A percentile compares a stretch with the other conserved stretches of the same genome.
Evolutionary conservation across 2,888 invertebrate species (phyloP).

Genomic region (Coecobrya sp.): DNA sequence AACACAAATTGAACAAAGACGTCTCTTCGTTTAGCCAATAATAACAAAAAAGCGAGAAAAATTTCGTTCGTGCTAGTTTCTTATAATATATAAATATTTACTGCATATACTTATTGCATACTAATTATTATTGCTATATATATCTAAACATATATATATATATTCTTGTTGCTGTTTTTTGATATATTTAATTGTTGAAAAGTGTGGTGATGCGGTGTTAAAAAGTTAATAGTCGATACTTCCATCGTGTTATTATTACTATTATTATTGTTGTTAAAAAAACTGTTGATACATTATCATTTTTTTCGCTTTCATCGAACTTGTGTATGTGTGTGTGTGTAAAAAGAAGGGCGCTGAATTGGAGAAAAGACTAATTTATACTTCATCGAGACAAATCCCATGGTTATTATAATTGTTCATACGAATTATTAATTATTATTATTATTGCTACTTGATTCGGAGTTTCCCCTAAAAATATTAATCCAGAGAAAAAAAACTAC

Average conservation of each 20-base stretch:
- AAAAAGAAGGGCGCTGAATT: not conserved
- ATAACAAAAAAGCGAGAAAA: not conserved
- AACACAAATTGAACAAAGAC: not conserved
- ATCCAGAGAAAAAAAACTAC: not conserved
- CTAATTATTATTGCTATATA: not conserved
- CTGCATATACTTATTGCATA: not conserved
- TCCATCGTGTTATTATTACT: slow-evolving; percentile 11
- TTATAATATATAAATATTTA: not conserved
- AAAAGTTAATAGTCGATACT: not conserved
- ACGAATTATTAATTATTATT: not conserved
- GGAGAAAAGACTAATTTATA: not conserved
- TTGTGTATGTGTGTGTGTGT: not conserved
- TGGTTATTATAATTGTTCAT: not conserved
- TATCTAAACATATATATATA: not conserved
- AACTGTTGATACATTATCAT: not conserved
- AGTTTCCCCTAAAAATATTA: not conserved
- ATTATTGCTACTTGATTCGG: not conserved
- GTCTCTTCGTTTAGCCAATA: not conserved
- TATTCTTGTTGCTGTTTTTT: slow-evolving; percentile 36
- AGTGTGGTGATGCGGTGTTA: slow-evolving; percentile 4
- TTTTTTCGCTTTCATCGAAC: not conserved
- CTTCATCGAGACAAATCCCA: not conserved
- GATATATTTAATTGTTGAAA: slow-evolving; percentile 12
- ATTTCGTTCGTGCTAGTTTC: slow-evolving; percentile 17
- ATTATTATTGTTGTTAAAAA: not conserved